A percentile compares a stretch with the other conserved stretches of the same genome.
Conservation (phyloP, 1,140 invertebrate species). For the Achatina immaculata region DNA sequence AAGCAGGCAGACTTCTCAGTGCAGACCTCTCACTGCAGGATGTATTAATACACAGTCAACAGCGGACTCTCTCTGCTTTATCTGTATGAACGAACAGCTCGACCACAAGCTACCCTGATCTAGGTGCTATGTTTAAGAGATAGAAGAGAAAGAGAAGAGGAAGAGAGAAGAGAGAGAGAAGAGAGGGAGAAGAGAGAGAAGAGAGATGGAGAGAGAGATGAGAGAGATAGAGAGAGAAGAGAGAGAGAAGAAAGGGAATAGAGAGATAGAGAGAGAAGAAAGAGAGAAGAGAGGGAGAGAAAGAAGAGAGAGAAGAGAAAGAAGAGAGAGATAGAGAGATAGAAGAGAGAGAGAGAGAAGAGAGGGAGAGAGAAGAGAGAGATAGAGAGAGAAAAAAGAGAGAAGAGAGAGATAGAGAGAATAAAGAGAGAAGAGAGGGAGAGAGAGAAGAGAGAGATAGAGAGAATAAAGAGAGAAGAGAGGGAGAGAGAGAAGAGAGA, state of each 20-base stretch:
- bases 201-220: too few species aligned
- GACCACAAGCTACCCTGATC: too few species aligned
- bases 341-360: background rate
- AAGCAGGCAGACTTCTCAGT: too few species aligned
- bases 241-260: too few species aligned
- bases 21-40: too few species aligned
- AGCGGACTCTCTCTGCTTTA: too few species aligned
- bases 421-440: constrained; percentile 11
- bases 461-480: background rate
- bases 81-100: too few species aligned
- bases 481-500: constrained; percentile 11
- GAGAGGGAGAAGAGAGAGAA: background rate
- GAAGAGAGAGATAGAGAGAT: background rate
- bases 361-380: background rate
- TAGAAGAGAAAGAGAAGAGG: too few species aligned
- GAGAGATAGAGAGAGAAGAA: background rate
- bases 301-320: constrained; percentile 5
- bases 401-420: constrained; percentile 19
- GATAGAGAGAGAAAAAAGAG: background rate
- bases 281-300: background rate
- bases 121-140: too few species aligned
- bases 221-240: too few species aligned
- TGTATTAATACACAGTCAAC: too few species aligned
- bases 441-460: background rate
- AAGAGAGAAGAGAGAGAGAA: too few species aligned